Evolutionary conservation across 2,797 vertebrate genomes (phyloP), one percentile per base, ranked within the genome.

Genomic region (Lycodopsis pacificus): DNA sequence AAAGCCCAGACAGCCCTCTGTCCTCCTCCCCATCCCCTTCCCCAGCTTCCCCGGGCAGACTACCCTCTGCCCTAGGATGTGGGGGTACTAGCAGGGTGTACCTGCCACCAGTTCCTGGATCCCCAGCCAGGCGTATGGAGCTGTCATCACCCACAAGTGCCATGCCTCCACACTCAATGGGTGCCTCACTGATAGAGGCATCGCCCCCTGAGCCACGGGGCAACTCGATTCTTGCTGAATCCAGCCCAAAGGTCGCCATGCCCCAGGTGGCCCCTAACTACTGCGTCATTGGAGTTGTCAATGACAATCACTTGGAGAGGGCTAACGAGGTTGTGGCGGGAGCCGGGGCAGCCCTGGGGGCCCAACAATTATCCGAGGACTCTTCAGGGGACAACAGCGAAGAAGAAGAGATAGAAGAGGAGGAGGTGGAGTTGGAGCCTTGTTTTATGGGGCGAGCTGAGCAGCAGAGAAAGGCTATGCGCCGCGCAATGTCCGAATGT

Each of bases 401-500:
- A 40, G 91, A 86, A 3, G 91, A 95, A 22, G 92, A 88, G 10
- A 76, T 80, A 7, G 95, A 91, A 14, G 96, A 95, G 3, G 97
- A 96, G 14, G 96, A 96, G 1, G 69, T 90, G 17, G 91, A 89
- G 30, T 48, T 94, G 15, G 76, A 89, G 72, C 94, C 94, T 0
- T 95, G 93, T 71, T 91, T 94, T 56, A 93, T 94, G 90, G 95
- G 93, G 3, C 90, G 96, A 70, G 94, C 93, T 34, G 93, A 96
- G 63, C 96, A 95, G 70, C 97, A 97, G 89, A 96, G 97, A 85
- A 97, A 97, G 89, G 96, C 95, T 0, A 96, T 99, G 95, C 93
- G 96, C 14, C 95, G 97, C n/a, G 97, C 98, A 1, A 96, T 99
- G 96, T 99, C 98, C 0, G 98, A 99, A 78, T 97, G 97, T 84